Conservation (phyloP, 2,113 vertebrate species). For the Rutilus rutilus region DNA sequence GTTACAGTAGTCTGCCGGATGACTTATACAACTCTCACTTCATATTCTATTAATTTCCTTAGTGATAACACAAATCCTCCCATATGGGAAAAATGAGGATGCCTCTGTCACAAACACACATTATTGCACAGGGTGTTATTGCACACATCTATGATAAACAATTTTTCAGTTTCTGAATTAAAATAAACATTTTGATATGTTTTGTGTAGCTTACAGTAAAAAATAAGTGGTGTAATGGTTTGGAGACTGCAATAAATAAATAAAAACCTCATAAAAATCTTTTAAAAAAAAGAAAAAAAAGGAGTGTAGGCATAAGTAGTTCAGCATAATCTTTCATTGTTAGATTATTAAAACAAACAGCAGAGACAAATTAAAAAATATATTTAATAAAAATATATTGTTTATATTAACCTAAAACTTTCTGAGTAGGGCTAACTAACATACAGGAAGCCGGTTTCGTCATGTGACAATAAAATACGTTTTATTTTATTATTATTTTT, state of each 20-base stretch:
- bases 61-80: neutral
- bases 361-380: neutral
- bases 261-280: neutral
- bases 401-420: neutral
- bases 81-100: too few relatives aligned
- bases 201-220: neutral
- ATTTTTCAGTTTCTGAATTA: neutral
- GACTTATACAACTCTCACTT: constrained; percentile 19
- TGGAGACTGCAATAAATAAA: neutral
- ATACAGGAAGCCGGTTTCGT: neutral
- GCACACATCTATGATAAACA: neutral
- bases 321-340: neutral
- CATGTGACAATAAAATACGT: neutral
- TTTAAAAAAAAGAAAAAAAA: neutral
- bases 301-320: neutral
- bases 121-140: neutral
- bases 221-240: neutral
- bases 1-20: constrained; percentile 37
- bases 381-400: neutral
- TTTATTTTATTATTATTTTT: too few relatives aligned
- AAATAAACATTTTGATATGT: neutral
- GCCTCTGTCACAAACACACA: too few relatives aligned
- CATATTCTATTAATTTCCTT: constrained; percentile 11
- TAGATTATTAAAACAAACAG: neutral
- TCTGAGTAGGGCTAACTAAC: neutral